Percentiles rank a stretch among this genome's conserved stretches.
These are phyloP conservation scores for Apeltes quadracus DNA, from an alignment of 2,113 vertebrate genomes.

Conservation along the genomic window DNA sequence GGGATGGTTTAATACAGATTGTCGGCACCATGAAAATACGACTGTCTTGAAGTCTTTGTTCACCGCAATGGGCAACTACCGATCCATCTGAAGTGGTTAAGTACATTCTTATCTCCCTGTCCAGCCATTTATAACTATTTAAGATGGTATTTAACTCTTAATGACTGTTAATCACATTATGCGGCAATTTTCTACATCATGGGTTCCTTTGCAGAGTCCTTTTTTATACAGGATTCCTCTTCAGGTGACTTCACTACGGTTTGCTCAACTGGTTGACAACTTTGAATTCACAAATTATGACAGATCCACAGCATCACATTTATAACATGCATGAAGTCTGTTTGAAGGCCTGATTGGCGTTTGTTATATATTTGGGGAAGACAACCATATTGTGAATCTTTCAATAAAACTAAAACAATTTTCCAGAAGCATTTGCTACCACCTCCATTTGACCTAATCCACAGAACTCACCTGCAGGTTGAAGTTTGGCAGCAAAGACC, in stretches of 20 bases:
- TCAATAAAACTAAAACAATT: background rate
- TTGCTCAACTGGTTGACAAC: slow-evolving; percentile 8
- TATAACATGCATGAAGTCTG: background rate
- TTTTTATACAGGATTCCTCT: background rate
- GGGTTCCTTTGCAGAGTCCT: slow-evolving; percentile 19
- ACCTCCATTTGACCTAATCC: background rate
- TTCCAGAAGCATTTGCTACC: background rate
- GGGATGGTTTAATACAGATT: background rate
- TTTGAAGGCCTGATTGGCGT: background rate
- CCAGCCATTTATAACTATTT: background rate
- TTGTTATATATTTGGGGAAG: background rate
- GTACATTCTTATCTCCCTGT: background rate
- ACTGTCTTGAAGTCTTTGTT: too few relatives aligned
- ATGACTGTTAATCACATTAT: slow-evolving; percentile 47
- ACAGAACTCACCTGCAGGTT: slow-evolving; percentile 86
- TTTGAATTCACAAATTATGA: background rate
- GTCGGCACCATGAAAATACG: background rate
- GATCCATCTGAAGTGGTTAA: background rate
- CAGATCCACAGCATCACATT: background rate
- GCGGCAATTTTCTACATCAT: slow-evolving; percentile 35
- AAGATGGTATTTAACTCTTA: background rate
- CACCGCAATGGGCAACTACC: too few relatives aligned
- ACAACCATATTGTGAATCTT: background rate
- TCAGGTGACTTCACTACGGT: background rate
- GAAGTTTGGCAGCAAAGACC: slow-evolving; percentile 94